phyloP scores from a whole-genome alignment of 1,140 invertebrate species.

The Hyphantria cunea region DNA sequence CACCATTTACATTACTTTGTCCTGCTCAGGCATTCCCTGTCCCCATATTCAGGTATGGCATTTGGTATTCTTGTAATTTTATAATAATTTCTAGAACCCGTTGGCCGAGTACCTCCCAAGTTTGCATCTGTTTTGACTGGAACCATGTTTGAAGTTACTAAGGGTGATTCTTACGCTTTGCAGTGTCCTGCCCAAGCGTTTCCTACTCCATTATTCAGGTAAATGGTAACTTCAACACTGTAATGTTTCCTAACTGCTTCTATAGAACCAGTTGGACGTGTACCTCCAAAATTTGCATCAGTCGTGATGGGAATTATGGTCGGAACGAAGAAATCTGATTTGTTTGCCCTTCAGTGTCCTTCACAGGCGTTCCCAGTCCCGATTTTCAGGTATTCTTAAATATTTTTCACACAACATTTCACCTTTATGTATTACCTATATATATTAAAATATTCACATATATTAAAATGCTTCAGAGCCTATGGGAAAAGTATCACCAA shows the following conservation, averaged over 20 bases:
- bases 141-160: slow-evolving; percentile 87
- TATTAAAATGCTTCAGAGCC: slow-evolving; percentile 81
- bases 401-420: not conserved
- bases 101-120: slow-evolving; percentile 82
- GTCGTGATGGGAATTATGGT: slow-evolving; percentile 80
- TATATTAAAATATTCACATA: no score
- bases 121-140: slow-evolving; percentile 80
- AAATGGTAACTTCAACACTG: slow-evolving; percentile 50
- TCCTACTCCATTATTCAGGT: slow-evolving; percentile 86
- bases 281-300: slow-evolving; percentile 85
- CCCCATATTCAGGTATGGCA: slow-evolving; percentile 84
- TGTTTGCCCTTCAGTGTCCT: slow-evolving; percentile 85
- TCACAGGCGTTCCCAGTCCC: slow-evolving; percentile 88
- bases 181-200: slow-evolving; percentile 89
- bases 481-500: slow-evolving; percentile 82
- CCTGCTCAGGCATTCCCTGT: slow-evolving; percentile 85
- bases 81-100: slow-evolving; percentile 78
- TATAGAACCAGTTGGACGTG: slow-evolving; percentile 87
- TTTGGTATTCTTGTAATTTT: slow-evolving; percentile 41
- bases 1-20: slow-evolving; percentile 84
- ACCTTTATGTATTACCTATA: no score
- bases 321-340: slow-evolving; percentile 65
- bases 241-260: slow-evolving; percentile 47
- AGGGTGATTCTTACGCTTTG: slow-evolving; percentile 82
- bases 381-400: slow-evolving; percentile 84